Base-by-base conservation (phyloP, 2,797 vertebrate species). In the Pseudocheirus occidentalis region DNA sequence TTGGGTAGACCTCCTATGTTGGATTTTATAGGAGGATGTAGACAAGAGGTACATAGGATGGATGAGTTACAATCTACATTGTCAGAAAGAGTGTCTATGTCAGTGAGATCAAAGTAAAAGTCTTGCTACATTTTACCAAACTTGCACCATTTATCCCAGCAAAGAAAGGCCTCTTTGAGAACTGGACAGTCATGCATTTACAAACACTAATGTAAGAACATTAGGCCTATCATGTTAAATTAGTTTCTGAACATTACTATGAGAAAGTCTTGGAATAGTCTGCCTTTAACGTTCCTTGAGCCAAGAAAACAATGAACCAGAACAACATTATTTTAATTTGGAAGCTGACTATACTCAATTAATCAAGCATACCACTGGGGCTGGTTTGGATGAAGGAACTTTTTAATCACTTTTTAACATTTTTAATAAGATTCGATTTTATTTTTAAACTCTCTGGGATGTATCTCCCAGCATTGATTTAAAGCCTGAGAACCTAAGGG, bases 251-350 rank as follows among this genome's bases (percentile, higher is more conserved):
- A 96, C 95, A 92, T 96, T 94, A 96, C 97, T 96, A 93, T 92
- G 91, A 91, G 94, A 94, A 97, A 95, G 93, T 95, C 95, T 97
- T 98, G 92, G 93, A 97, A 93, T 62, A 92, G 92, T 58, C 92
- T 92, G 96, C 95, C 93, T 94, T 90, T 96, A 94, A 87, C 55
- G 93, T 96, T 94, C 29, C 59, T 73, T 58, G 94, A 98, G 97
- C 97, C 97, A 97, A 97, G 96, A 97, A 97, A 97, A 96, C 92
- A 92, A 97, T 97, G 97, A 96, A 96, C 90, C 95, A 97, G 95
- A 97, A 96, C 97, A 97, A 97, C 95, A 97, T 94, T 57, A 93
- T 97, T 97, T 97, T 92, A 96, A 66, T 91, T 93, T 97, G 93
- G 91, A 94, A 95, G 92, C 95, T 97, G 97, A 91, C 91, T 89